phyloP scores from a whole-genome alignment of 2,113 vertebrate genomes.

The Dryoscopus gambensis region DNA sequence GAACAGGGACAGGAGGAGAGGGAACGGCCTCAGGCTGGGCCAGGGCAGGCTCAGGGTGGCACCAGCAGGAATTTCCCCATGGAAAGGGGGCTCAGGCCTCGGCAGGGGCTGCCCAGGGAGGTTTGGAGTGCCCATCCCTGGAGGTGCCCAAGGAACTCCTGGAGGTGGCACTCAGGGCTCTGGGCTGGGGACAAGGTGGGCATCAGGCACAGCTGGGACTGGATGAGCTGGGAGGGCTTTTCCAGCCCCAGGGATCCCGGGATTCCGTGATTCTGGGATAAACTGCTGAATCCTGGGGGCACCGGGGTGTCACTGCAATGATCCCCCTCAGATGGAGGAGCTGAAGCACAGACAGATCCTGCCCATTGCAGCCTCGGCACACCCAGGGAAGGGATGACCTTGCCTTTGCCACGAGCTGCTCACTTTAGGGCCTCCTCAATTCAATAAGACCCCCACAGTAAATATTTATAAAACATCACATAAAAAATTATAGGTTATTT shows the following conservation, averaged over 20 bases:
- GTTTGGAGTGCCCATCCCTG: background rate
- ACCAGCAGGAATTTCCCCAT: background rate
- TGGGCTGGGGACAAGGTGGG: background rate
- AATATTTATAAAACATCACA: slow-evolving; percentile 61
- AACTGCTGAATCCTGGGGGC: background rate
- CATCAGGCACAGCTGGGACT: background rate
- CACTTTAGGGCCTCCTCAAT: background rate
- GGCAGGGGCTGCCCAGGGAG: background rate
- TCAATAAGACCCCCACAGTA: background rate
- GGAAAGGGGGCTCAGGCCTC: background rate
- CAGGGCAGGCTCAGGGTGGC: background rate
- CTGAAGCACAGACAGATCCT: background rate
- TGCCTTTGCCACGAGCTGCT: background rate
- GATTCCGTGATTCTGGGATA: background rate
- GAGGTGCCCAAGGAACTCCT: background rate
- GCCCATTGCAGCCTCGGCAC: background rate
- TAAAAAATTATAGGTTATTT: slow-evolving; percentile 53
- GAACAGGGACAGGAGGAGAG: background rate
- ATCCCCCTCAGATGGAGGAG: background rate
- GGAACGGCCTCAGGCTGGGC: background rate
- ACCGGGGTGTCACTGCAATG: rapidly evolving
- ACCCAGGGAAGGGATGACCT: background rate
- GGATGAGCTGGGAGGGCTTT: background rate
- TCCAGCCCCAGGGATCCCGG: rapidly evolving
- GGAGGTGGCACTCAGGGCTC: background rate